Base-by-base conservation (phyloP, 2,113 vertebrate species). In the Anhinga anhinga region DNA sequence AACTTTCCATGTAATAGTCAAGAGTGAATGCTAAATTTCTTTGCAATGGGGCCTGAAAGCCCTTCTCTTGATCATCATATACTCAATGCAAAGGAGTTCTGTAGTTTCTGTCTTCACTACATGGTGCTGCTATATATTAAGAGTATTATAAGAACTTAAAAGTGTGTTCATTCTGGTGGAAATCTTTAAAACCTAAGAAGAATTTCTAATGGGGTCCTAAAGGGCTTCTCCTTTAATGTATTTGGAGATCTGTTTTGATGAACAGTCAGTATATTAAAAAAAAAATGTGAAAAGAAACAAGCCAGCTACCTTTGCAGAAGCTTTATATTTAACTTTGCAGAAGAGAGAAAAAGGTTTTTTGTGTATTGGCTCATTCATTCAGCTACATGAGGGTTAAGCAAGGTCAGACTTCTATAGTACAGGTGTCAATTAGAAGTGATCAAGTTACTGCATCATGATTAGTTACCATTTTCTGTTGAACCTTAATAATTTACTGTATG, bases 241-340 rank as follows among this genome's bases (percentile, higher is more conserved):
- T 82, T 74, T 78, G 47, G 29, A 82, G 38, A 32, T 71, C 16
- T 62, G 29, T 69, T 88, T 72, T 76, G 18, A 81, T 50, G 36
- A 81, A 82, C 1, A 21, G 4, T 21, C 10, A 25, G 6, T 69
- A 42, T 21, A 62, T 49, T 1, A 84, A 56, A 47, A 25, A 16
- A 40, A 13, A n/a, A 40, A 25, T 0, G 0, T 4, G 2, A 21
- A 44, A 76, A 47, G 0, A 40, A 65, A 49, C 5, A 70, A 49
- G 6, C 13, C 44, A 69, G 7, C 7, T 47, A n/a, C 9, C 9
- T 62, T 61, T 73, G 26, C 19, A 67, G n/a, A 40, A 79, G 26
- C 8, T 67, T 82, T 91, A 15, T 27, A 77, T 78, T 89, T 66
- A 53, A 13, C 23, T 74, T 66, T 71, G 13, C 22, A 55, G 27